A percentile compares a stretch with the other conserved stretches of the same genome.
phyloP scores from a whole-genome alignment of 2,113 vertebrate genomes.

The Gulo gulo region DNA sequence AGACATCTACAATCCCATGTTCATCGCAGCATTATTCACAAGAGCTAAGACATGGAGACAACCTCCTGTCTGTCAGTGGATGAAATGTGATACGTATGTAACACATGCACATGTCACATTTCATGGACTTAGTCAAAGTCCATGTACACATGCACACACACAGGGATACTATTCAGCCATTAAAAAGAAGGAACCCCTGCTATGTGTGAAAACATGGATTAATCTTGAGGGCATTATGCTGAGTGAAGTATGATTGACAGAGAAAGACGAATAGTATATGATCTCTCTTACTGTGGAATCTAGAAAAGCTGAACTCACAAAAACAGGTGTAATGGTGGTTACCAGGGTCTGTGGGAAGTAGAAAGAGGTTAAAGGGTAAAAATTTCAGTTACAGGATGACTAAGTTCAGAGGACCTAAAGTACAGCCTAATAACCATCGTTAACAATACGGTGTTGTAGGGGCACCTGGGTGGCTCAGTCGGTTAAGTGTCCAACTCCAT shows the following conservation, averaged over 20 bases:
- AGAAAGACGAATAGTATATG: not conserved
- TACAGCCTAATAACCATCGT: not conserved
- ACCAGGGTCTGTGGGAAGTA: not conserved
- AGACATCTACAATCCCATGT: not conserved
- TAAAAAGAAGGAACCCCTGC: not conserved
- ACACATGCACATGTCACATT: rapidly evolving
- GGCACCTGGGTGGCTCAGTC: not conserved
- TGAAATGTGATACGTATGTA: not conserved
- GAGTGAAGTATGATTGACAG: not conserved
- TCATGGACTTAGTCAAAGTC: too few relatives aligned
- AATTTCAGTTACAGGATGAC: not conserved
- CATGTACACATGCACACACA: rapidly evolving
- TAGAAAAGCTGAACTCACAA: not conserved
- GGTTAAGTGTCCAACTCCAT: not conserved
- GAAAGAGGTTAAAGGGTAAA: not conserved
- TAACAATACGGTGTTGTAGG: not conserved
- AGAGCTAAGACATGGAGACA: not conserved
- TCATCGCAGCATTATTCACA: not conserved
- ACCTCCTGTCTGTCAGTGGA: not conserved
- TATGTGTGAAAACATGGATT: not conserved
- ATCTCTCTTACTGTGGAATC: not conserved
- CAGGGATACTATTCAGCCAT: not conserved
- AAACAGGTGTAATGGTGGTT: not conserved
- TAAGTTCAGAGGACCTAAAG: not conserved
- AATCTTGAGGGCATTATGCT: not conserved